A percentile compares a stretch with the other conserved stretches of the same genome.
phyloP scores from a whole-genome alignment of 2,888 invertebrate species.

The Nemotelus pantherinus region DNA sequence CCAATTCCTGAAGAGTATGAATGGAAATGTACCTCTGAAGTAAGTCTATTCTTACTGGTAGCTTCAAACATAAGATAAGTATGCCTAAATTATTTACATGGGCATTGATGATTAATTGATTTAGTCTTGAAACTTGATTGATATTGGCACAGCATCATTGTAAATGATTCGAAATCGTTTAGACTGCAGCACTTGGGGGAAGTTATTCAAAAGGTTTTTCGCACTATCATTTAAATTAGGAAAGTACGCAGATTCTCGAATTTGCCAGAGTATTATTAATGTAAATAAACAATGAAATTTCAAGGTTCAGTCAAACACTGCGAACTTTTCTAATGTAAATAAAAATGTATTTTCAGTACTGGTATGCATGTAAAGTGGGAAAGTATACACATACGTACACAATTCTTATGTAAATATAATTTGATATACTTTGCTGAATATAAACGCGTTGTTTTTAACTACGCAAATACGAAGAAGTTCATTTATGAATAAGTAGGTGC shows the following conservation, averaged over 20 bases:
- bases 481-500: too few species aligned
- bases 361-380: background rate
- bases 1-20: constrained; percentile 37
- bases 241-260: background rate
- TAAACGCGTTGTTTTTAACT: too few species aligned
- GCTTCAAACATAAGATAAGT: constrained; percentile 40
- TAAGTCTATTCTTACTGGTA: constrained; percentile 42
- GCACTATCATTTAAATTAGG: background rate
- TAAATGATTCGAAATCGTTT: too few species aligned
- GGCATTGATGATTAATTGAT: constrained; percentile 25
- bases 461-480: too few species aligned
- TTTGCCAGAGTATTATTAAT: background rate
- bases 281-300: background rate
- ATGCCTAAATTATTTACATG: constrained; percentile 39
- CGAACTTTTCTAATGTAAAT: background rate
- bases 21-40: constrained; percentile 39
- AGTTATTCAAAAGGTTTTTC: background rate
- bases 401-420: too few species aligned
- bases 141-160: background rate
- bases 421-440: too few species aligned
- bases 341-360: background rate
- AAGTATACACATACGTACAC: too few species aligned
- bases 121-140: background rate
- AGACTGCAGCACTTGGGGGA: background rate
- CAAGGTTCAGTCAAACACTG: background rate